Evolutionary conservation across 2,888 invertebrate genomes (phyloP).

Genomic region (Xestia c-nigrum): DNA sequence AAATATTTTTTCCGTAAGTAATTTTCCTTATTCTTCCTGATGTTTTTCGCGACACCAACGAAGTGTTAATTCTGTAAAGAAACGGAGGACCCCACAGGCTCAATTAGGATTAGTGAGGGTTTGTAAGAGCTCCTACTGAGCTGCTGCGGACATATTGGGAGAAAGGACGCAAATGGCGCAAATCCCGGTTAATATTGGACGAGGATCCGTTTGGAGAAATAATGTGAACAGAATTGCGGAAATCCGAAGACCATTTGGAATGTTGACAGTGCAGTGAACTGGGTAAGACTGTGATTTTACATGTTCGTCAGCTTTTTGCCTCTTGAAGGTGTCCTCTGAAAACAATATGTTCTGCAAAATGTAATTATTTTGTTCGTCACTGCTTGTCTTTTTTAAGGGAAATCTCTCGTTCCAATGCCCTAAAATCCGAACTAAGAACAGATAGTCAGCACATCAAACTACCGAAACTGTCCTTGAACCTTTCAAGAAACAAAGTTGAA

Average conservation of each 20-base stretch:
- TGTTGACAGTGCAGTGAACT: slow-evolving; percentile 17
- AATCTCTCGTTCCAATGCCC: background rate
- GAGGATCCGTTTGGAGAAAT: slow-evolving; percentile 38
- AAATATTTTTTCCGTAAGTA: slow-evolving; percentile 12
- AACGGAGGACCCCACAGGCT: slow-evolving; percentile 43
- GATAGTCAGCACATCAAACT: too few species aligned
- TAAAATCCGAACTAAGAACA: background rate
- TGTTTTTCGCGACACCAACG: slow-evolving; percentile 25
- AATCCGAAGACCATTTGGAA: slow-evolving; percentile 20
- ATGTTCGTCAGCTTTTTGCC: background rate
- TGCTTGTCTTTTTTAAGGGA: background rate
- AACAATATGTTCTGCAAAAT: background rate
- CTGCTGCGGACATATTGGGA: slow-evolving; percentile 41
- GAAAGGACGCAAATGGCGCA: slow-evolving; percentile 55
- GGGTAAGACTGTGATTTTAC: slow-evolving; percentile 1
- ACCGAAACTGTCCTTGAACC: too few species aligned
- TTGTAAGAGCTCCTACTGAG: slow-evolving; percentile 53
- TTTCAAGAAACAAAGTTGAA: too few species aligned
- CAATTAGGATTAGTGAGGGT: slow-evolving; percentile 61
- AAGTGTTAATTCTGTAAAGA: slow-evolving; percentile 56
- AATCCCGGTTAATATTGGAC: slow-evolving; percentile 56
- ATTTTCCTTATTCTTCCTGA: slow-evolving; percentile 12
- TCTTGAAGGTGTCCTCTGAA: background rate
- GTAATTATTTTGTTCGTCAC: background rate
- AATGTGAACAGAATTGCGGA: slow-evolving; percentile 42